These are phyloP conservation scores for Poecilia latipinna DNA, from an alignment of 2,113 vertebrate genomes.

Conservation along the genomic window DNA sequence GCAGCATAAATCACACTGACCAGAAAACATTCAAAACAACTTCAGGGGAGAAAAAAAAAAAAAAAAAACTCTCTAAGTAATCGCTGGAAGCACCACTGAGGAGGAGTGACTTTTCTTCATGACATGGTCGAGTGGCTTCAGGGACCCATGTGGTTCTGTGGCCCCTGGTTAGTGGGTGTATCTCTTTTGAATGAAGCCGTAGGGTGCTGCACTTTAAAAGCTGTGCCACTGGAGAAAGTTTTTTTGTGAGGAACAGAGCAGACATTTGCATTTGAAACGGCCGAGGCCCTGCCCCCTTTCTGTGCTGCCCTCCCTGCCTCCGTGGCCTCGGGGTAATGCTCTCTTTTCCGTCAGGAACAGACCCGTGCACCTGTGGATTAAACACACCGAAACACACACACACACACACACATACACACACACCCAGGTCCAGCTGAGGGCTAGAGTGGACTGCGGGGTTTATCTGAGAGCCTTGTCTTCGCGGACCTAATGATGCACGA, in stretches of 20 bases:
- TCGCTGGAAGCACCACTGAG: slow-evolving; percentile 42
- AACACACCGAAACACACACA: slow-evolving; percentile 34
- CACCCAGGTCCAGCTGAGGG: slow-evolving; percentile 57
- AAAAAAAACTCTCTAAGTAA: slow-evolving; percentile 28
- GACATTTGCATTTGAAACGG: slow-evolving; percentile 83
- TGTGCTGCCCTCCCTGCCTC: slow-evolving; percentile 63
- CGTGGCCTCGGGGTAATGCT: slow-evolving; percentile 76
- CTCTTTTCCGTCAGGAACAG: slow-evolving; percentile 66
- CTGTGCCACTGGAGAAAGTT: slow-evolving; percentile 70
- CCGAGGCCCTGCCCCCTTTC: slow-evolving; percentile 55
- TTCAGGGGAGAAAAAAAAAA: neutral
- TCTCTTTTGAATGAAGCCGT: slow-evolving; percentile 74
- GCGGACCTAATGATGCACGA: slow-evolving; percentile 70
- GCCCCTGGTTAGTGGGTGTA: slow-evolving; percentile 59
- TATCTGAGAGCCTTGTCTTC: slow-evolving; percentile 37
- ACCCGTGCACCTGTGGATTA: slow-evolving; percentile 80
- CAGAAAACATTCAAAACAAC: slow-evolving; percentile 38
- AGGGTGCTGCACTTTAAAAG: slow-evolving; percentile 78
- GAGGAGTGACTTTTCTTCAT: slow-evolving; percentile 58
- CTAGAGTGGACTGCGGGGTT: slow-evolving; percentile 51
- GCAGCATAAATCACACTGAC: neutral
- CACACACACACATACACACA: slow-evolving; percentile 30
- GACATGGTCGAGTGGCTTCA: slow-evolving; percentile 55
- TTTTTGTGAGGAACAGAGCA: slow-evolving; percentile 67
- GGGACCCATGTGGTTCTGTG: slow-evolving; percentile 57